phyloP scores from a whole-genome alignment of 2,113 vertebrate genomes.

The Rhinoderma darwinii region DNA sequence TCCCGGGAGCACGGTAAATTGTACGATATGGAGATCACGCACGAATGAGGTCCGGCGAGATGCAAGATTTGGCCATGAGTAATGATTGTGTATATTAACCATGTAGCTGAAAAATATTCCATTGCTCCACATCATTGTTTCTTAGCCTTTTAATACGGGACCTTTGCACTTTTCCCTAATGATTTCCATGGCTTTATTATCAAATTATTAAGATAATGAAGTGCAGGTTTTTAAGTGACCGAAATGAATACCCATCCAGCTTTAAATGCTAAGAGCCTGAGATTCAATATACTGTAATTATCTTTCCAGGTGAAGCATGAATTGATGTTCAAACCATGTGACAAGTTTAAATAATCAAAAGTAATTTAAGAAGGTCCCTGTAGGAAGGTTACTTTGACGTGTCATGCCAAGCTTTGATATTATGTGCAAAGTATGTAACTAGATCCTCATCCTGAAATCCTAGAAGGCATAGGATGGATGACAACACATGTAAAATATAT shows the following conservation, averaged over 20 bases:
- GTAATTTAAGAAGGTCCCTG: constrained; percentile 29
- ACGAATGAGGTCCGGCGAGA: constrained; percentile 18
- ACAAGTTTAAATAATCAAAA: constrained; percentile 36
- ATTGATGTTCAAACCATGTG: constrained; percentile 35
- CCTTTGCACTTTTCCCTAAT: constrained; percentile 29
- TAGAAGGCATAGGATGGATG: constrained; percentile 14
- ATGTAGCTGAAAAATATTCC: constrained; percentile 19
- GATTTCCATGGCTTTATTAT: constrained; percentile 24
- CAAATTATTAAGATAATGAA: constrained; percentile 20
- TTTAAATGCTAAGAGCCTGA: background rate
- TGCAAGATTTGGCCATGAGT: constrained; percentile 1
- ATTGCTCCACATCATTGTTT: background rate
- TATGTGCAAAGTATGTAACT: constrained; percentile 37
- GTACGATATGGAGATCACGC: constrained; percentile 22
- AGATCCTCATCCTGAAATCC: constrained; percentile 34
- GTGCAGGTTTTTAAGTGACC: background rate
- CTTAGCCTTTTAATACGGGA: background rate
- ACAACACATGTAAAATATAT: constrained; percentile 6
- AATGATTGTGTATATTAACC: constrained; percentile 31
- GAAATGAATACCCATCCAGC: background rate
- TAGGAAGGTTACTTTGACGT: background rate
- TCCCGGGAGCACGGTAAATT: constrained; percentile 3
- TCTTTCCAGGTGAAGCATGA: constrained; percentile 46
- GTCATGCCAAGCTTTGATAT: constrained; percentile 30
- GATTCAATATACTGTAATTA: constrained; percentile 32